Evolutionary conservation across 2,888 invertebrate species (phyloP).

Genomic region (Lacanobia oleracea): DNA sequence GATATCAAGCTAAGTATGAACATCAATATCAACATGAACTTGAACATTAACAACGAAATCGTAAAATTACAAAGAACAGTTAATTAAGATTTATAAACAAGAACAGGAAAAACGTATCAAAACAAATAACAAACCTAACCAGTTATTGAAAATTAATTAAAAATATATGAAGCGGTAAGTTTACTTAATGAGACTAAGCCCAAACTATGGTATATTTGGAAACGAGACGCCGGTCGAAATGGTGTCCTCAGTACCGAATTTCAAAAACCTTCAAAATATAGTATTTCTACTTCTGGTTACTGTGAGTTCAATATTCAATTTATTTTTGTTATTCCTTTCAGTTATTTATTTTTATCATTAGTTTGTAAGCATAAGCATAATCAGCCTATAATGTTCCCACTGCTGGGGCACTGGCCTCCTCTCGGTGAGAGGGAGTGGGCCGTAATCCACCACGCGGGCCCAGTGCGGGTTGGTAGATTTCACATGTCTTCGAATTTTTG

Average conservation of each 20-base stretch:
- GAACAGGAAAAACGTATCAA: conserved; percentile 41
- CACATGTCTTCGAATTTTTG: no score
- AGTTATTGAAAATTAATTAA: conserved; percentile 38
- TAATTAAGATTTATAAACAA: conserved; percentile 30
- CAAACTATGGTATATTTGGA: conserved; percentile 24
- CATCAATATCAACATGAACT: neutral
- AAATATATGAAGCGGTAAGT: conserved; percentile 48
- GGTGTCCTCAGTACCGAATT: conserved; percentile 42
- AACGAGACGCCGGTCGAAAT: conserved; percentile 49
- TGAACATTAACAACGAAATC: neutral
- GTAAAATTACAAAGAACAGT: conserved; percentile 5
- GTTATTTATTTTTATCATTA: no score
- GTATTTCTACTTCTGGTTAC: conserved; percentile 41
- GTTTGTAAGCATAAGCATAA: no score
- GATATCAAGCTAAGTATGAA: no score
- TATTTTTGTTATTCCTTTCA: neutral
- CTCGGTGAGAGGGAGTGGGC: no score
- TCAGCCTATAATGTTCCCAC: no score
- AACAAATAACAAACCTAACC: conserved; percentile 51
- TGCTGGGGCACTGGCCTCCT: no score
- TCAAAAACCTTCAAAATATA: conserved; percentile 43
- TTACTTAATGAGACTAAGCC: conserved; percentile 34
- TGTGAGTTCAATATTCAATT: conserved; percentile 45
- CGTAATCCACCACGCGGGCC: no score
- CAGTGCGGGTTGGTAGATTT: no score